A percentile compares a stretch with the other conserved stretches of the same genome.
These are phyloP conservation scores for Arenaria interpres DNA, from an alignment of 2,113 vertebrate species.

Conservation along the genomic window DNA sequence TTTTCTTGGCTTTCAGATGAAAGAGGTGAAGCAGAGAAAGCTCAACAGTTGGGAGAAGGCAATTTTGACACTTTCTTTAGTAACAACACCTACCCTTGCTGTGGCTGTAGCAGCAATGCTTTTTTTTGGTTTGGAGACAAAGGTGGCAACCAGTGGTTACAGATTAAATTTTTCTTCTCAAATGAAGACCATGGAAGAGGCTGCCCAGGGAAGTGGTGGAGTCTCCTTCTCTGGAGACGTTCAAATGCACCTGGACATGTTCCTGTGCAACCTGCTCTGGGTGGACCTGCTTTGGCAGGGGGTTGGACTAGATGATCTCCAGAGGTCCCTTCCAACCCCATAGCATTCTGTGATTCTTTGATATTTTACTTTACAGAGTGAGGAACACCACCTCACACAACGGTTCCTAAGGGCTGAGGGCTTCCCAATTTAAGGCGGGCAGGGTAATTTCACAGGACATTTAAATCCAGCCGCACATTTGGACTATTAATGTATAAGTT, in stretches of 20 bases:
- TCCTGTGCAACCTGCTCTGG: too few species aligned
- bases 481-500: constrained; percentile 54
- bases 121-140: background rate
- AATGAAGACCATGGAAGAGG: background rate
- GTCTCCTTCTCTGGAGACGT: too few species aligned
- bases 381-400: constrained; percentile 30
- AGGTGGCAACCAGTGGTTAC: background rate
- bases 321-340: too few species aligned
- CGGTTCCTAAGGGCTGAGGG: background rate
- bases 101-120: background rate
- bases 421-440: constrained; percentile 16
- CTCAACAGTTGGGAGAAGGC: background rate
- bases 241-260: too few species aligned
- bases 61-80: constrained; percentile 7
- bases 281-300: too few species aligned
- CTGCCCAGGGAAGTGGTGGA: too few species aligned
- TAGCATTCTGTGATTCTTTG: too few species aligned
- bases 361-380: constrained; percentile 66
- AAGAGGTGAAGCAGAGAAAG: background rate
- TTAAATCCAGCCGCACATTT: constrained; percentile 53
- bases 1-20: constrained; percentile 23
- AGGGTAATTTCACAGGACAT: constrained; percentile 55
- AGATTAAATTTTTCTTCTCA: constrained; percentile 64
- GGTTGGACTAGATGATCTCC: too few species aligned
- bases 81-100: background rate